These are phyloP conservation scores for Leptestheria dahalacensis DNA, from an alignment of 1,140 invertebrate genomes.

Conservation along the genomic window DNA sequence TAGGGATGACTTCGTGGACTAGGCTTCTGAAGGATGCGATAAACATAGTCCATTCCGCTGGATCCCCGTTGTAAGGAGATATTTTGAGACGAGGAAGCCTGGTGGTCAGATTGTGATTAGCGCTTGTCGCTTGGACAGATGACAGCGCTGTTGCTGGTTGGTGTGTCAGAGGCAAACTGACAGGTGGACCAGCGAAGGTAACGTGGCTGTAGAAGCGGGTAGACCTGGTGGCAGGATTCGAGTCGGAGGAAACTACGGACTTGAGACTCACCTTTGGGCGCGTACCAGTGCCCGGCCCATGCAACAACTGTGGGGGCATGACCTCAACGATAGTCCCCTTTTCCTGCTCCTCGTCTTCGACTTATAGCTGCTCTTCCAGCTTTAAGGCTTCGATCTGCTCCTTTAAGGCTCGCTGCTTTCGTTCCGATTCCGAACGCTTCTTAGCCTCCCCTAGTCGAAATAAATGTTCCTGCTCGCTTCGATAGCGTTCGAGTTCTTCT, in stretches of 20 bases:
- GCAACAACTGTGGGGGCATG: not conserved
- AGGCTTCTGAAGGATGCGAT: not conserved
- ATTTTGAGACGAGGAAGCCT: not conserved
- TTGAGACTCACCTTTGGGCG: too few relatives aligned
- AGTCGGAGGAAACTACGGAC: too few relatives aligned
- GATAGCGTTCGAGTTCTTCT: not conserved
- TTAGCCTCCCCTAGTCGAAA: not conserved
- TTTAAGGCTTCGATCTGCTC: not conserved
- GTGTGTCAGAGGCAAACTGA: too few relatives aligned
- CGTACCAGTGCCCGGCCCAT: too few relatives aligned
- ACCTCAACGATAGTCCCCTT: not conserved
- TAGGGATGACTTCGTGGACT: not conserved
- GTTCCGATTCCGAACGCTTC: not conserved
- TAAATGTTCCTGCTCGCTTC: not conserved
- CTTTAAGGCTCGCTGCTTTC: not conserved
- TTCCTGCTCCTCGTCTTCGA: not conserved
- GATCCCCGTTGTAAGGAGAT: not conserved
- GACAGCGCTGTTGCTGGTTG: too few relatives aligned
- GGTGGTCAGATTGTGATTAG: not conserved
- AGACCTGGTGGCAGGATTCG: too few relatives aligned
- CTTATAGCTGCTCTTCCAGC: not conserved
- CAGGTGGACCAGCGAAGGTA: not conserved
- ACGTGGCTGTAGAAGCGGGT: too few relatives aligned
- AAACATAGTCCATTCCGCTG: conserved; percentile 9
- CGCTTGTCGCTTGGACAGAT: not conserved